These are phyloP conservation scores for Halcyon chelicuti DNA, from an alignment of 2,797 vertebrate species.

Conservation along the genomic window DNA sequence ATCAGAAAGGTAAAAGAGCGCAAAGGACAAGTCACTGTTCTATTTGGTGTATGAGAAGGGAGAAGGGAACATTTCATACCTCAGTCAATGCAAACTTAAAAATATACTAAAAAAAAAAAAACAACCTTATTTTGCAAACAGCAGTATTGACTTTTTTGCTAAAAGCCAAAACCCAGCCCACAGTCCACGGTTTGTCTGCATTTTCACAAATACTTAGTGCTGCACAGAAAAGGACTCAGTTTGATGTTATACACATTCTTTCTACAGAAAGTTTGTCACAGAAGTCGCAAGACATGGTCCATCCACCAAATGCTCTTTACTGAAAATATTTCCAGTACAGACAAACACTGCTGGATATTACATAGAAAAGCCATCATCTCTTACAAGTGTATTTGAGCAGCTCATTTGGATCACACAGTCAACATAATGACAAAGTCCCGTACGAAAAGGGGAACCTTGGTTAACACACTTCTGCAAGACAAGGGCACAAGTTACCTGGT, in stretches of 20 bases:
- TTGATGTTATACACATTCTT: neutral
- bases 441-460: neutral
- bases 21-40: neutral
- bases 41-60: neutral
- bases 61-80: neutral
- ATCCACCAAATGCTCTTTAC: neutral
- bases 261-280: neutral
- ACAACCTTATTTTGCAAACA: neutral
- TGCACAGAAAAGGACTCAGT: neutral
- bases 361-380: neutral
- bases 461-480: neutral
- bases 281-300: neutral
- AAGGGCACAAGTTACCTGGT: neutral
- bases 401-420: neutral
- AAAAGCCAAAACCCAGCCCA: neutral
- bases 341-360: neutral
- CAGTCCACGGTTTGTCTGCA: neutral
- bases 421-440: neutral
- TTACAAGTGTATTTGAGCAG: neutral
- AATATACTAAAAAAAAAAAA: neutral
- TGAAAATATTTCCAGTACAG: neutral
- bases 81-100: neutral
- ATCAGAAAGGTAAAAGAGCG: neutral
- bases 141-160: neutral
- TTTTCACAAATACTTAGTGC: neutral